Percentiles rank a stretch among this genome's conserved stretches.
These are phyloP conservation scores for Adineta ricciae DNA, from an alignment of 2,888 invertebrate species.

Conservation along the genomic window DNA sequence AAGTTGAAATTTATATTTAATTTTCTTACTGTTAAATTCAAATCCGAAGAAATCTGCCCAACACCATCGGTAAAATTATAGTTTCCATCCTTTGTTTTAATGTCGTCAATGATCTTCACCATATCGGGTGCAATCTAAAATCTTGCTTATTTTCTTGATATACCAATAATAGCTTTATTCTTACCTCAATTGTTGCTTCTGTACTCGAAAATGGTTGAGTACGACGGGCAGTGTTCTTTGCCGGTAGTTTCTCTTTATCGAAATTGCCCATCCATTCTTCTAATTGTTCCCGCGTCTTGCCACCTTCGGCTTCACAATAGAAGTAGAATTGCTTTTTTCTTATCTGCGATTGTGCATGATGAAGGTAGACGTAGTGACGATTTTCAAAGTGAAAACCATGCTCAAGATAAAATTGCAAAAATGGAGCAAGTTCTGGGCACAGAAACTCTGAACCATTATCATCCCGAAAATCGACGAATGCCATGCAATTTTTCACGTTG, in stretches of 20 bases:
- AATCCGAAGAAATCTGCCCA: background rate
- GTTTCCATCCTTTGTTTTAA: background rate
- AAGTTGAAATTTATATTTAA: background rate
- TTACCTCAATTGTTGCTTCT: background rate
- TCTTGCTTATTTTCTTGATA: no score
- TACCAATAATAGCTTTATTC: no score
- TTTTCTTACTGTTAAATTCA: background rate
- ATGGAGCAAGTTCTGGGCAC: background rate
- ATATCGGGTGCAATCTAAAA: background rate
- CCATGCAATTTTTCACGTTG: background rate
- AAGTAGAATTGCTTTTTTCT: background rate
- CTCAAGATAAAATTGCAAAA: background rate
- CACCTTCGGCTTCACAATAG: background rate
- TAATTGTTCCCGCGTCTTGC: background rate
- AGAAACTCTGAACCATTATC: background rate
- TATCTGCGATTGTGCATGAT: background rate
- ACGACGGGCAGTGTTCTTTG: background rate
- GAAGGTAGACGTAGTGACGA: background rate
- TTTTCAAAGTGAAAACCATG: background rate
- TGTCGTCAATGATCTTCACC: no score
- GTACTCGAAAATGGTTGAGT: background rate
- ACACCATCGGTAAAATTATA: constrained; percentile 9
- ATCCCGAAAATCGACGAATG: background rate
- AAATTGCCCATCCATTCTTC: background rate
- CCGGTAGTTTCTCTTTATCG: background rate